Evolutionary conservation across 2,888 invertebrate genomes (phyloP).

Genomic region (Schrankia costaestrigalis): DNA sequence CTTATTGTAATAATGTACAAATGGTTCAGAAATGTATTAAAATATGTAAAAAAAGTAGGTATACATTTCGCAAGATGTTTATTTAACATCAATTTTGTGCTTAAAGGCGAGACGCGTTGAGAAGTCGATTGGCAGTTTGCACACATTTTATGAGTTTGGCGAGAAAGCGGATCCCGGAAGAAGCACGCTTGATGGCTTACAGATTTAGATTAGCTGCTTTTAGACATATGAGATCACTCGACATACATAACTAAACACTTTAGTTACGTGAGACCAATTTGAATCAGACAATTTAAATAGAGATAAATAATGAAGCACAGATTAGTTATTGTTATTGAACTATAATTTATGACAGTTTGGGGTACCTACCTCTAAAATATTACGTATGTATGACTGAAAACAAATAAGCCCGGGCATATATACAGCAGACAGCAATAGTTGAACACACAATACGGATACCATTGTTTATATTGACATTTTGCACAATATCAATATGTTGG

Average conservation of each 20-base stretch:
- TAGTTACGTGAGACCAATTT: no score
- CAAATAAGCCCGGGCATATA: constrained; percentile 11
- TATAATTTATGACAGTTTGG: no score
- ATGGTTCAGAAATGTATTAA: constrained; percentile 58
- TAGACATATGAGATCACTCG: constrained; percentile 71
- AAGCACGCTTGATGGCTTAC: constrained; percentile 57
- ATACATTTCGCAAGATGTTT: constrained; percentile 54
- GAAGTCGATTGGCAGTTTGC: constrained; percentile 68
- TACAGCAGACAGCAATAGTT: constrained; percentile 3
- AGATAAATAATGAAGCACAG: no score
- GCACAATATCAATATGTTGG: constrained; percentile 9
- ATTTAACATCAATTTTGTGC: constrained; percentile 45
- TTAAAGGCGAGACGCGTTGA: constrained; percentile 54
- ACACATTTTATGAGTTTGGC: constrained; percentile 67
- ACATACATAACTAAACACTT: constrained; percentile 44
- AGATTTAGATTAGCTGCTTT: constrained; percentile 72
- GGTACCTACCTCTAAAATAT: no score
- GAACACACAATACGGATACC: constrained; percentile 4
- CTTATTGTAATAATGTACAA: constrained; percentile 43
- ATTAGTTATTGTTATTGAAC: no score
- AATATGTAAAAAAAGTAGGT: constrained; percentile 54
- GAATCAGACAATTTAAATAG: no score
- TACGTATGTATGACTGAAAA: constrained; percentile 11
- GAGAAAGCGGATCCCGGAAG: constrained; percentile 71
- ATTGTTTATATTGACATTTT: constrained; percentile 6